These are phyloP conservation scores for Volucella zonaria DNA, from an alignment of 2,888 invertebrate genomes.

Conservation along the genomic window DNA sequence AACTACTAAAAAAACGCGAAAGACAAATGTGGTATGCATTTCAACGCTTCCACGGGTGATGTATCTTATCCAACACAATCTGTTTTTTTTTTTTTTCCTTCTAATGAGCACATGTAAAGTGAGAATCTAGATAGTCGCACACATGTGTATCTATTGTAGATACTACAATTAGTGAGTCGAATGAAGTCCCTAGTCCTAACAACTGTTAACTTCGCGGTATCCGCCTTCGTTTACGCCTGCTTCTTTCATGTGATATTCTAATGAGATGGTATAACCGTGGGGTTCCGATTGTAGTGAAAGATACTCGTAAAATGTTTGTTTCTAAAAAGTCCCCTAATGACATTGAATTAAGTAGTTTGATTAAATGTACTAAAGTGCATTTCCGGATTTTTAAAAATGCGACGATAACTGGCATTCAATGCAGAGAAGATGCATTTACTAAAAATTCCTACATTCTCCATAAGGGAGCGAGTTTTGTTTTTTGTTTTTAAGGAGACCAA, in stretches of 20 bases:
- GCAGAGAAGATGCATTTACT: too few relatives aligned
- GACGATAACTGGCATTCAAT: too few relatives aligned
- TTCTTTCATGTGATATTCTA: constrained; percentile 65
- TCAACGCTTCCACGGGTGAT: constrained; percentile 16
- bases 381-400: too few relatives aligned
- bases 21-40: not conserved
- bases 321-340: constrained; percentile 30
- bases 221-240: constrained; percentile 66
- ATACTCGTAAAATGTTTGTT: constrained; percentile 54
- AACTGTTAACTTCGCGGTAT: constrained; percentile 53
- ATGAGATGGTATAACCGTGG: constrained; percentile 59
- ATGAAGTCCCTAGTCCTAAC: constrained; percentile 26
- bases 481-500: too few relatives aligned
- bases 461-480: too few relatives aligned
- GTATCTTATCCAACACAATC: constrained; percentile 63
- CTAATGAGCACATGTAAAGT: constrained; percentile 49
- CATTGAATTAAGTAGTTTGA: constrained; percentile 2
- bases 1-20: constrained; percentile 48
- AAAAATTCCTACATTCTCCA: too few relatives aligned
- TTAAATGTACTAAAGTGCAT: too few relatives aligned
- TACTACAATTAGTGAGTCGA: constrained; percentile 41
- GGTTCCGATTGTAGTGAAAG: constrained; percentile 37
- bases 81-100: constrained; percentile 5
- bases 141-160: constrained; percentile 6
- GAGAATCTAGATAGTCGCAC: constrained; percentile 58